Evolutionary conservation across 2,797 vertebrate species (phyloP).

Genomic region (Calcarius lapponicus): DNA sequence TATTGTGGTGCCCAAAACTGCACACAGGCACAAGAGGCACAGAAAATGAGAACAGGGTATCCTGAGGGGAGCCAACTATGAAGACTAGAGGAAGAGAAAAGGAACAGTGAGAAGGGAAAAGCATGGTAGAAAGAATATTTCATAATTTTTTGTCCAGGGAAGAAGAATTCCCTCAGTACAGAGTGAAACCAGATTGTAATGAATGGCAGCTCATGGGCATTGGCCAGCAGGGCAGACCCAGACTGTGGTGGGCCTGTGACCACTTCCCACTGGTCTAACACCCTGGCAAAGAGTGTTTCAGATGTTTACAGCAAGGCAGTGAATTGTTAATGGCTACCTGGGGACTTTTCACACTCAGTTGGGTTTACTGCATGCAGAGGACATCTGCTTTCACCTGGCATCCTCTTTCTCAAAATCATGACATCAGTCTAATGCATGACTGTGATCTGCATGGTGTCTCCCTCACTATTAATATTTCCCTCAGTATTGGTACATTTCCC

Average conservation of each 20-base stretch:
- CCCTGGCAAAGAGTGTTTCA: neutral
- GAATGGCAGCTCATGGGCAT: fast-evolving
- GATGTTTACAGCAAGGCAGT: neutral
- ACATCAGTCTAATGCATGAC: neutral
- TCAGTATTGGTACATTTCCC: neutral
- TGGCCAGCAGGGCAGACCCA: neutral
- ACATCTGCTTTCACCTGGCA: neutral
- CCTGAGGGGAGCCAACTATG: neutral
- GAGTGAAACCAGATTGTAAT: neutral
- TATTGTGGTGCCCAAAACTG: neutral
- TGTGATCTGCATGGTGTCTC: neutral
- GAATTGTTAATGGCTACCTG: neutral
- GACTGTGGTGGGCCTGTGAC: neutral
- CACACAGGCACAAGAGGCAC: fast-evolving
- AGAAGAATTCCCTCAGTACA: neutral
- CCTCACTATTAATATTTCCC: neutral
- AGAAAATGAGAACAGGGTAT: neutral
- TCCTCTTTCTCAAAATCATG: neutral
- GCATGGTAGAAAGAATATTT: neutral
- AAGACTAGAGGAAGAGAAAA: neutral
- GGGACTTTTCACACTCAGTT: neutral
- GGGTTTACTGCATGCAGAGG: neutral
- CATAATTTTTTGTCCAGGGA: neutral
- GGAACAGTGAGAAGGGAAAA: neutral
- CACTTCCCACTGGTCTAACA: neutral